These are phyloP conservation scores for Zygogramma bicolorata DNA, from an alignment of 2,888 invertebrate genomes.

Conservation along the genomic window DNA sequence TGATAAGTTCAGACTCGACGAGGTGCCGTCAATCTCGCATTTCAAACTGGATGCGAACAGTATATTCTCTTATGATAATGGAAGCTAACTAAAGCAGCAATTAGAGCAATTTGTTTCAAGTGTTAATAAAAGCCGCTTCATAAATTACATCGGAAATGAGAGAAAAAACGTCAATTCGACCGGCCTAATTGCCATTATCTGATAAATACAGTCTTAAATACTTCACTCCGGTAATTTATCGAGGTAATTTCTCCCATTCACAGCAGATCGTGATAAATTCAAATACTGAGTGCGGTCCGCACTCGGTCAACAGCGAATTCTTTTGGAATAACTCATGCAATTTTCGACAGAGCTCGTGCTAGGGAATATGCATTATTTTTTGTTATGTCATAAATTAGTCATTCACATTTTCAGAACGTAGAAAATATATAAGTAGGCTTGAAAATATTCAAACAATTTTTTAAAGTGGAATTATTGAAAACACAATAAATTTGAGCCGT, in stretches of 20 bases:
- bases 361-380: no score
- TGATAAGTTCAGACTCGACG: not conserved
- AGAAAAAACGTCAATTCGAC: constrained; percentile 44
- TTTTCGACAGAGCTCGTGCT: no score
- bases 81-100: constrained; percentile 1
- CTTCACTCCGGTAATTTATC: constrained; percentile 43
- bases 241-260: constrained; percentile 39
- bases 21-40: not conserved
- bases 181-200: constrained; percentile 47
- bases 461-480: no score
- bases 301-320: no score
- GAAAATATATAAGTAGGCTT: no score
- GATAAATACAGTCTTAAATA: constrained; percentile 44
- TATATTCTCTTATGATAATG: constrained; percentile 8
- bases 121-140: constrained; percentile 47
- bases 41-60: constrained; percentile 1
- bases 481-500: no score
- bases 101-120: constrained; percentile 47
- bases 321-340: no score
- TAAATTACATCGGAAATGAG: constrained; percentile 50
- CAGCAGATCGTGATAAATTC: constrained; percentile 33
- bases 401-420: no score
- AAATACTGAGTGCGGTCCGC: constrained; percentile 9
- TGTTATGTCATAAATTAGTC: no score
- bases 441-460: no score